Evolutionary conservation across 2,797 vertebrate genomes (phyloP), one percentile per base, ranked within the genome.

Genomic region (Anomalospiza imberbis): DNA sequence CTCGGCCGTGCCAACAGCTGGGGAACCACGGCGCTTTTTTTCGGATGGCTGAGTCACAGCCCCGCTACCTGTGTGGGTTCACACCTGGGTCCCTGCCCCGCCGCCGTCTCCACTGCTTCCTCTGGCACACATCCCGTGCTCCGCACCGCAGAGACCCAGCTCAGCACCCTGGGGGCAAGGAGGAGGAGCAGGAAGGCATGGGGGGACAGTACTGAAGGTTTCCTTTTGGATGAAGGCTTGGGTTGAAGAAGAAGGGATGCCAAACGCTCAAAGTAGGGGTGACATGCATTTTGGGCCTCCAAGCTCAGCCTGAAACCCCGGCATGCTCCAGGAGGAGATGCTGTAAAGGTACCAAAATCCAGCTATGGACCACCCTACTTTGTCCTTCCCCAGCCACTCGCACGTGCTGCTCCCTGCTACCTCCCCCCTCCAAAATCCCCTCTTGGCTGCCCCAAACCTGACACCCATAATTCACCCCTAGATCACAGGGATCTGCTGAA

Each of bases 101-200:
- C 85, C 36, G 13, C 90, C 0, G 95, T 97, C 96, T 97, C 93
- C 58, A 3, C 61, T 7, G 6, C 48, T 97, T 97, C 96, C 97
- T 92, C 83, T 11, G 79, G 81, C 55, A 26, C 47, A 13, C 13
- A 7, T 72, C 63, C 88, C 54, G 16, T 13, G 2, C 28, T 25
- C 19, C 1, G 0, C 34, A 40, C 28, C 0, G 0, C 22, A 29
- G 25, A 88, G 76, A 73, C 42, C 36, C 13, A 2, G 78, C 40
- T 53, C 72, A 38, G 68, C 8, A 5, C 48, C 63, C 31, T 4
- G 5, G 32, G n/a, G 28, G 22, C 9, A 5, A 63, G 80, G 24
- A 67, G 73, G 55, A 71, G 61, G 13, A 48, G 58, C n/a, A 74
- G 13, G 17, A 32, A 81, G 53, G 40, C 20, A 7, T 18, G 22